These are phyloP conservation scores for Aurelia sp. DNA, from an alignment of 30 jellyfish, hydroid and myxozoan species.

Conservation along the genomic window DNA sequence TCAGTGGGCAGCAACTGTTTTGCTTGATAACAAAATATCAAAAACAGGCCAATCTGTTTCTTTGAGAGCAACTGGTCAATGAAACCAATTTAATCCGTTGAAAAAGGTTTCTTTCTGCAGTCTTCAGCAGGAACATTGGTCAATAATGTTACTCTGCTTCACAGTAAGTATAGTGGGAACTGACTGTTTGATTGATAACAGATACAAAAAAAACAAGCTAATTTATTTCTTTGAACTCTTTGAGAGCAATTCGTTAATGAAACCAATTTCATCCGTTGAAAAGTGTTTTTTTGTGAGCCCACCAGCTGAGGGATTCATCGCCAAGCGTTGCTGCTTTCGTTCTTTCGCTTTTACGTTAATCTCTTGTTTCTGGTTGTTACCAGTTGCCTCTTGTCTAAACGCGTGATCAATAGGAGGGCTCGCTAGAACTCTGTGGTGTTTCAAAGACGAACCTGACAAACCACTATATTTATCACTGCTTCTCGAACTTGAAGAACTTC, in stretches of 20 bases:
- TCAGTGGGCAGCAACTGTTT: too few species aligned
- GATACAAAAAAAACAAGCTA: too few species aligned
- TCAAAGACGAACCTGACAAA: not conserved
- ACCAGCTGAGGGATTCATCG: too few species aligned
- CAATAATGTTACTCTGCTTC: too few species aligned
- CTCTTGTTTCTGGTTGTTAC: slow-evolving; percentile 4
- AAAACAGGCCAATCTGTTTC: not conserved
- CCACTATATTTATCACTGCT: too few species aligned
- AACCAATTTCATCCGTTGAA: slow-evolving; percentile 60
- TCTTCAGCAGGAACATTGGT: too few species aligned
- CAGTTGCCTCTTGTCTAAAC: not conserved
- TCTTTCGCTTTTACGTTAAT: not conserved
- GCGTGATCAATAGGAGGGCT: not conserved
- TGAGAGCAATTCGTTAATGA: slow-evolving; percentile 38
- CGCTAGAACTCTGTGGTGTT: not conserved
- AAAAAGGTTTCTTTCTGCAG: too few species aligned
- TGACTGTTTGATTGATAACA: too few species aligned
- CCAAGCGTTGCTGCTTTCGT: not conserved
- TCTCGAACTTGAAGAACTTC: too few species aligned
- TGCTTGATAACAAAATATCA: too few species aligned
- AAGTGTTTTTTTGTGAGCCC: slow-evolving; percentile 19
- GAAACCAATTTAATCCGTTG: slow-evolving; percentile 8
- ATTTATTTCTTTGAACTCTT: slow-evolving; percentile 15
- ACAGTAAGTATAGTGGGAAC: too few species aligned
- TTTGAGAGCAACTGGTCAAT: slow-evolving; percentile 38